These are phyloP conservation scores for Fissipunctia ypsillon DNA, from an alignment of 2,888 invertebrate genomes.

Conservation along the genomic window DNA sequence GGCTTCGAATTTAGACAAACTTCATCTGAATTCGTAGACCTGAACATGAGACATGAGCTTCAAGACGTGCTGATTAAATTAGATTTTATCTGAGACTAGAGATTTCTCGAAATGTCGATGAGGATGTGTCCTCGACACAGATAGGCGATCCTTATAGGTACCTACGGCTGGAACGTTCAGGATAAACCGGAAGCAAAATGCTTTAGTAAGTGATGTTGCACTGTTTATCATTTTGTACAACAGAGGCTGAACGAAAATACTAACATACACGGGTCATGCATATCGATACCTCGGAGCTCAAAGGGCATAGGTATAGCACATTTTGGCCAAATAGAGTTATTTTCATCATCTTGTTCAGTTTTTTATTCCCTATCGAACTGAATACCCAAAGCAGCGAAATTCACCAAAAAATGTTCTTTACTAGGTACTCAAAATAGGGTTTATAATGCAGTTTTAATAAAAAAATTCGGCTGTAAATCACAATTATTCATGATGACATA, in stretches of 20 bases:
- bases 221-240: neutral
- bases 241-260: neutral
- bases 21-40: neutral
- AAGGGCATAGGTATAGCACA: too few species aligned
- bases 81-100: neutral
- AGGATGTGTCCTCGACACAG: neutral
- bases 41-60: neutral
- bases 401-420: too few species aligned
- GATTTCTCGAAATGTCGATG: neutral
- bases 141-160: neutral
- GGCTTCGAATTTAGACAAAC: neutral
- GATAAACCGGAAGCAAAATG: neutral
- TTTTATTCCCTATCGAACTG: too few species aligned
- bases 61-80: neutral
- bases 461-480: too few species aligned
- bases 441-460: too few species aligned
- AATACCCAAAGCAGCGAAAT: too few species aligned
- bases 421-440: too few species aligned
- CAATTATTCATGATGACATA: too few species aligned
- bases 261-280: neutral
- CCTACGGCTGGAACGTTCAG: neutral
- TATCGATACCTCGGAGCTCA: too few species aligned
- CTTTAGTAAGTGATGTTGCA: neutral
- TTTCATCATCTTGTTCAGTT: too few species aligned
- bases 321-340: too few species aligned